Base-by-base conservation (phyloP, 2,888 invertebrate genomes). In the Thecophora atra region DNA sequence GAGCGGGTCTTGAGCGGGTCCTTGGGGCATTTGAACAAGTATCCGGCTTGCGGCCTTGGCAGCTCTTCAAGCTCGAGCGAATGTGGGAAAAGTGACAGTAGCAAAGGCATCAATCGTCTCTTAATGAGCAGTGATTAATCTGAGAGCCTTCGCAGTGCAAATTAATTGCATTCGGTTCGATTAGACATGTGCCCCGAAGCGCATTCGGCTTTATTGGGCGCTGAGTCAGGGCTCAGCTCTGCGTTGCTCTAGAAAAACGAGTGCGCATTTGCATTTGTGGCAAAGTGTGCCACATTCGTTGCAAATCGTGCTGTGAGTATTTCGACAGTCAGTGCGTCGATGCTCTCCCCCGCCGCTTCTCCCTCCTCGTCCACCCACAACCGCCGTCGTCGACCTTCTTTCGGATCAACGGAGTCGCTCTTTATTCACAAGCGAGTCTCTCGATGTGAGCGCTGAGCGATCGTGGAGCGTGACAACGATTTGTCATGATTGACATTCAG, bases 401-500 rank as follows among this genome's bases (percentile, higher is more conserved):
- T 37, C 37, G 37, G 37, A 37, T 37, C 37, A 37, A 37, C 37
- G 37, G 37, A 6, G 37, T 37, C 37, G 37, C 37, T 37, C 37
- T 37, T n/a, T 37, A 37, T 37, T 37, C 37, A 37, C 37, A 11
- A 47, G 6, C 15, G 47, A 11, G 17, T 47, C n/a, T 47, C 47
- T 47, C 17, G 47, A 8, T 11, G 47, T n/a, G 44, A 44, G n/a
- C 11, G 37, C 11, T n/a, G 4, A 11, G n/a, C 47, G n/a, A 47
- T 47, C 37, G 1, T 37, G 15, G n/a, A n/a, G 26, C n/a, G 28
- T 60, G 60, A n/a, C 60, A 26, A 26, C 30, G 30, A 17, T 60
- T 60, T 30, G 60, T 30, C 60, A 30, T 60, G 60, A 26, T n/a
- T 60, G 60, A 60, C 60, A 60, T 60, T 60, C 60, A 60, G 4